These are phyloP conservation scores for Oophaga pumilio DNA, from an alignment of 2,113 vertebrate genomes.

Conservation along the genomic window DNA sequence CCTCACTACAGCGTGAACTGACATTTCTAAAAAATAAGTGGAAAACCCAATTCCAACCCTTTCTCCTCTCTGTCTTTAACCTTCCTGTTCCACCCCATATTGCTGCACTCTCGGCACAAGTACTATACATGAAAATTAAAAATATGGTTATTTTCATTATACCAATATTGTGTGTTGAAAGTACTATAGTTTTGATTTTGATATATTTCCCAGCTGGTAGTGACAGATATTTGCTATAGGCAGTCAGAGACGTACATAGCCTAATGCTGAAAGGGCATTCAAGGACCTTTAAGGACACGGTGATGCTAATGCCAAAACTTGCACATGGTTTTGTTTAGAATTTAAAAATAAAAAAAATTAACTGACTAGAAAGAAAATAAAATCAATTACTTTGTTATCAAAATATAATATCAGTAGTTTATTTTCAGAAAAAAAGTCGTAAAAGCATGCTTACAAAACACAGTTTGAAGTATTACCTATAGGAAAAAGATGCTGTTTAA, in stretches of 20 bases:
- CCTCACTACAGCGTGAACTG: neutral
- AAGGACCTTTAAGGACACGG: conserved; percentile 32
- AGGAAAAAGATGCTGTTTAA: no score
- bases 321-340: neutral
- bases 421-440: neutral
- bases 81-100: no score
- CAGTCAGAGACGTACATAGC: neutral
- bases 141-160: neutral
- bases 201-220: conserved; percentile 20
- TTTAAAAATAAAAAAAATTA: neutral
- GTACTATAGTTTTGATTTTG: neutral
- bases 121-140: neutral
- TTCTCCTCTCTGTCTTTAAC: neutral
- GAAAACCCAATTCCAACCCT: neutral
- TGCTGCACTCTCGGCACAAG: neutral
- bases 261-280: neutral
- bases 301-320: neutral
- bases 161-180: neutral
- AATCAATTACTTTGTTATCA: neutral
- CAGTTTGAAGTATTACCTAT: neutral
- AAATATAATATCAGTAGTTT: neutral
- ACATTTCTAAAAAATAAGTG: neutral
- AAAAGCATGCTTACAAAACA: neutral
- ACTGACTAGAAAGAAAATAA: neutral
- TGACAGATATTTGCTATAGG: conserved; percentile 35